Percentiles rank a stretch among this genome's conserved stretches.
These are phyloP conservation scores for Cancer borealis DNA, from an alignment of 2,888 invertebrate species.

Conservation along the genomic window DNA sequence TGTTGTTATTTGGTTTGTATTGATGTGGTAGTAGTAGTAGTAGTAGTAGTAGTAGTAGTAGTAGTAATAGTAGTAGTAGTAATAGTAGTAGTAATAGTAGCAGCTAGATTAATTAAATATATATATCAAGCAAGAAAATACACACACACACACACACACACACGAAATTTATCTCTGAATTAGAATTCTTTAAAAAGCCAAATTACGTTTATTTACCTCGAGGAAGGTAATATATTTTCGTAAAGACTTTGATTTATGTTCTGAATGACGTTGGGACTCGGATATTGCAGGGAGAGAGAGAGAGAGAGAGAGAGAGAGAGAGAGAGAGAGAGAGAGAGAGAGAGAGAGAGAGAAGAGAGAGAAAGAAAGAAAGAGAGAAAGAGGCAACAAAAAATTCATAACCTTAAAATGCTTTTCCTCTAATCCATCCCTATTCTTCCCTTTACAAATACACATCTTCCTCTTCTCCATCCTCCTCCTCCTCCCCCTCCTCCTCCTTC, in stretches of 20 bases:
- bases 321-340: slow-evolving; percentile 32
- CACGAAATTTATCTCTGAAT: neutral
- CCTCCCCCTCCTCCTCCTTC: neutral
- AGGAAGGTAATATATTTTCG: slow-evolving; percentile 11
- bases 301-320: slow-evolving; percentile 14
- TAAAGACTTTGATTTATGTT: slow-evolving; percentile 14
- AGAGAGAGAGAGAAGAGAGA: slow-evolving; percentile 27
- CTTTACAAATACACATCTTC: neutral
- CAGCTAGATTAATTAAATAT: neutral
- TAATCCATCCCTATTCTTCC: neutral
- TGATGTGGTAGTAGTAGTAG: neutral
- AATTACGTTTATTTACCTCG: slow-evolving; percentile 9
- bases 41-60: neutral
- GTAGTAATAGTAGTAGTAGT: neutral
- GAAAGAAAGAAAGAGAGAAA: neutral
- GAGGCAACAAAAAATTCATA: neutral
- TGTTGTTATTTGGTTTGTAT: neutral
- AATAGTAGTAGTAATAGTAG: neutral
- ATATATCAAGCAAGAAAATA: neutral
- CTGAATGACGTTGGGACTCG: neutral
- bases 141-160: slow-evolving; percentile 29
- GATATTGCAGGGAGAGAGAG: neutral
- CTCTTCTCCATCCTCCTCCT: neutral
- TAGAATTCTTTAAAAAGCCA: neutral
- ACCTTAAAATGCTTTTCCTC: neutral